Base-by-base conservation (phyloP, 2,888 invertebrate genomes). In the Melolontha melolontha region DNA sequence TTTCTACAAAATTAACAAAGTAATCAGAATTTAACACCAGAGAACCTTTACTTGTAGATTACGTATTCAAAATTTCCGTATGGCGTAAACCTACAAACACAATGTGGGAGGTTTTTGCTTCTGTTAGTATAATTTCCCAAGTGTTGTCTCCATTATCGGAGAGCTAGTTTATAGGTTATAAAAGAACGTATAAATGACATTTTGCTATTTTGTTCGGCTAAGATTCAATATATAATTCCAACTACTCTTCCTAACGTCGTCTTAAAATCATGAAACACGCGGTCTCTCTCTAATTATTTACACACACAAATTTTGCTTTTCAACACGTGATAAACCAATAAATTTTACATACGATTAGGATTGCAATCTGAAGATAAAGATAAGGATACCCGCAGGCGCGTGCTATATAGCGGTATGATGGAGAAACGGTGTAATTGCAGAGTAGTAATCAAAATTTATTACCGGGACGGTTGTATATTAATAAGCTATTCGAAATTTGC, bases 401-500 rank as follows among this genome's bases (percentile, higher is more conserved):
- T 40, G 59, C 47, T 62, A 47, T 39, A 34, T 34, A 49, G 12
- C 29, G 16, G 27, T 62, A 16, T 17, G 40, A 29, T 44, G 47
- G 34, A 5, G 39, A 14, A 47, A 62, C 5, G 29, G 59, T 34
- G 41, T 65, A 65, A 65, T 54, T 54, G 49, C 51, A 66, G 10
- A 34, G 57, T 17, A 22, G 66, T 44, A 59, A 66, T 66, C 59
- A 51, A 66, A 66, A 66, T 66, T 62, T 66, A 66, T 51, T 40
- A 62, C 66, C 50, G 51, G 17, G 41, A 42, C 66, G 66, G 17
- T 29, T 40, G 51, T 57, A 22, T 57, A 54, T 65, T 66, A 66
- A 66, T 62, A 66, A 59, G 41, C 66, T n/a, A n/a, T 62, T 51
- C 59, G 59, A 41, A 49, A 66, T 66, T 66, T 62, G 50, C 66